Conservation (phyloP, 2,888 invertebrate genomes). For the Branchellion lobata region DNA sequence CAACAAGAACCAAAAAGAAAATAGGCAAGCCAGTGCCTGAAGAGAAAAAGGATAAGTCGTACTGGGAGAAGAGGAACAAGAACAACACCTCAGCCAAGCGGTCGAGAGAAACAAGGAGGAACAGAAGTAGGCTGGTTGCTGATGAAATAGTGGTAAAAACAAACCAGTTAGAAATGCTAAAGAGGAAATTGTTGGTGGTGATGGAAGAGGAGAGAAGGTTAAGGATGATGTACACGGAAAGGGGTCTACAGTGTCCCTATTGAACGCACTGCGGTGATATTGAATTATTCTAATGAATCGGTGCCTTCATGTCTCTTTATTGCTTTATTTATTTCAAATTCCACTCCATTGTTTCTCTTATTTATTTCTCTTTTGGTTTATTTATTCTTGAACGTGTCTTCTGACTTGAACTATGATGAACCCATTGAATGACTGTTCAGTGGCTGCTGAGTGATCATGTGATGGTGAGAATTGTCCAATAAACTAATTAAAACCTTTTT, state of each 20-base stretch:
- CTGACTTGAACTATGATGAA: too few species aligned
- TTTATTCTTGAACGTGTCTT: too few species aligned
- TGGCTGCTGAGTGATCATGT: too few species aligned
- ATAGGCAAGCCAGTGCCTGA: constrained; percentile 54
- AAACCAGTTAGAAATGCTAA: constrained; percentile 7
- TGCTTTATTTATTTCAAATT: too few species aligned
- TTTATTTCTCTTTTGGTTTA: too few species aligned
- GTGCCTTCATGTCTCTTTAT: too few species aligned
- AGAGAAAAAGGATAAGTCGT: constrained; percentile 58
- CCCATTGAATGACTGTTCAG: too few species aligned
- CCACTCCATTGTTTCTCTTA: too few species aligned
- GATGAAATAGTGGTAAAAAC: neutral
- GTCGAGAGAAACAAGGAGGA: constrained; percentile 60
- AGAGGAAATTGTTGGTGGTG: neutral
- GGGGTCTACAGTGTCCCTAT: constrained; percentile 3
- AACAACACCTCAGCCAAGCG: constrained; percentile 63
- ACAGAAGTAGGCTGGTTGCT: constrained; percentile 57
- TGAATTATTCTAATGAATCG: too few species aligned
- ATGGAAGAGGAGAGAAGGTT: constrained; percentile 11
- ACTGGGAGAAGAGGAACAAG: constrained; percentile 62
- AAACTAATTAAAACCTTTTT: too few species aligned
- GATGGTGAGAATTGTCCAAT: too few species aligned
- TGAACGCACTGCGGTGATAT: neutral
- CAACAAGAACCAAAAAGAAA: constrained; percentile 53
- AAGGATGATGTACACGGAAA: neutral